Evolutionary conservation across 2,113 vertebrate species (phyloP), one percentile per base, ranked within the genome.

Genomic region (Motacilla tschutschensis): DNA sequence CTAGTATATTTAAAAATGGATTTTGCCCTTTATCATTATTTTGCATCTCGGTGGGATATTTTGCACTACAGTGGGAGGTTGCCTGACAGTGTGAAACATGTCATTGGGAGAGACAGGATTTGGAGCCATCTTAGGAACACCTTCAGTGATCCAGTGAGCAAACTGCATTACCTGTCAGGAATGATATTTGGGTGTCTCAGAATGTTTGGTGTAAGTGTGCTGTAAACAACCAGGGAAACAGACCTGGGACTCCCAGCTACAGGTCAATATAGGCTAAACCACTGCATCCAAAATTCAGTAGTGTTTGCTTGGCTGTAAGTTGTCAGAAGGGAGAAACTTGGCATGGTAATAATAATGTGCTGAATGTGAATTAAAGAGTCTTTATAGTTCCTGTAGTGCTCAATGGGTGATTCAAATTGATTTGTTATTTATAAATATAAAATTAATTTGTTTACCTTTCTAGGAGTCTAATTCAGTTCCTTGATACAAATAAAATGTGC

Each of bases 391-490:
- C 59, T 79, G 31, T 47, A 82, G 48, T 51, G 47, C 74, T 88
- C 43, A 79, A 44, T 86, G 75, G 63, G 51, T 73, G 71, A 63
- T 72, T 82, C 55, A 76, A 93, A 88, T 70, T 58, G 17, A 86
- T 86, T 84, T 82, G 31, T 75, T 89, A 57, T 40, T 82, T 90
- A 67, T 71, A 60, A 90, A 72, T 79, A 62, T 36, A 35, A 69
- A 81, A 88, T 79, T 46, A 65, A 76, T 91, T 76, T 86, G 36
- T 91, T 93, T 92, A 88, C 57, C 44, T 92, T 76, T 88, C 33
- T 38, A 79, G n/a, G 25, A 79, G 7, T 58, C 33, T 79, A 70
- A 67, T 86, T 76, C 41, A 82, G 28, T 90, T 88, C 40, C 55
- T 54, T 59, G n/a, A 66, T 81, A 58, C 26, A 89, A 74, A 62